These are phyloP conservation scores for Sinocyclocheilus anshuiensis DNA, from an alignment of 2,113 vertebrate species.

Conservation along the genomic window DNA sequence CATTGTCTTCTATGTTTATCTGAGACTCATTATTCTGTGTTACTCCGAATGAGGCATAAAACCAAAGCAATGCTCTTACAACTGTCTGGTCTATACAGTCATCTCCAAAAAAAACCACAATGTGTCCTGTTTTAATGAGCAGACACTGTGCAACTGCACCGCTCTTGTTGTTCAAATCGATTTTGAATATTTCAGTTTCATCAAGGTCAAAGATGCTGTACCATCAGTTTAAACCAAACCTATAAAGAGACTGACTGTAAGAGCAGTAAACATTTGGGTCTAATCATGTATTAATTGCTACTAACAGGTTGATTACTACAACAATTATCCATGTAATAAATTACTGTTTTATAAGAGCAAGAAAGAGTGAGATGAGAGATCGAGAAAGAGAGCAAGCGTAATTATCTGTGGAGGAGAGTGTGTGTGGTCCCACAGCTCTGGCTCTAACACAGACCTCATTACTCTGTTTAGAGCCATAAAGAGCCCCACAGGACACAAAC, in stretches of 20 bases:
- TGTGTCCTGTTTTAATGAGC: slow-evolving; percentile 18
- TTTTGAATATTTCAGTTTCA: slow-evolving; percentile 21
- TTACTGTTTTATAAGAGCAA: slow-evolving; percentile 14
- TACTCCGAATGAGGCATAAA: slow-evolving; percentile 10
- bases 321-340: slow-evolving; percentile 38
- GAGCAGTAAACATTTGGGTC: not conserved
- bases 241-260: slow-evolving; percentile 10
- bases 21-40: slow-evolving; percentile 28
- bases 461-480: slow-evolving; percentile 58
- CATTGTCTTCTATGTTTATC: not conserved
- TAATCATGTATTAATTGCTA: slow-evolving; percentile 6
- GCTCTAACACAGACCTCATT: slow-evolving; percentile 51
- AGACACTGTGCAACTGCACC: not conserved
- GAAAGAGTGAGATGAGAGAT: slow-evolving; percentile 31
- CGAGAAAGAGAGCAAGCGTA: not conserved
- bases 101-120: not conserved
- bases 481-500: slow-evolving; percentile 50
- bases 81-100: not conserved
- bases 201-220: not conserved
- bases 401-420: slow-evolving; percentile 14
- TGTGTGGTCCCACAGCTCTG: slow-evolving; percentile 6
- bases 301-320: slow-evolving; percentile 3
- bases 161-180: not conserved
- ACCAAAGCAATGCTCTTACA: not conserved
- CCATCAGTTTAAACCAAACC: not conserved